Conservation (phyloP, 2,797 vertebrate species). For the Platyrinchus mystaceus region DNA sequence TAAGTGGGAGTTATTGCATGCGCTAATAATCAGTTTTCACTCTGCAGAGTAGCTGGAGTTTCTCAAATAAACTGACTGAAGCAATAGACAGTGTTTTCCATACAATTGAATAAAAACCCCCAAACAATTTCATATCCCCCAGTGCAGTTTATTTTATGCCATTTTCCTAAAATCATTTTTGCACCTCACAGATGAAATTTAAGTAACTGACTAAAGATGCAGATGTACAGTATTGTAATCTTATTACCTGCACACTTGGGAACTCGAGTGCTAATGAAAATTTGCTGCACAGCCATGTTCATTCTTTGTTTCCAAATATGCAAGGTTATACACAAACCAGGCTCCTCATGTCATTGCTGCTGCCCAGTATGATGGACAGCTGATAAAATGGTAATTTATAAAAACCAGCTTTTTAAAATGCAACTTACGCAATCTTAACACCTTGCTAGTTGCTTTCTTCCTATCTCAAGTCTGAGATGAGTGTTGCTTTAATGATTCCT, state of each 20-base stretch:
- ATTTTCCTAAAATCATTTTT: not conserved
- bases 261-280: not conserved
- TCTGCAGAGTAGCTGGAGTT: not conserved
- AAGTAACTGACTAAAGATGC: not conserved
- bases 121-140: not conserved
- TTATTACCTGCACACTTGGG: not conserved
- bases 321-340: not conserved
- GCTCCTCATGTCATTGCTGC: not conserved
- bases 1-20: accelerated
- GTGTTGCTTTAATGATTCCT: not conserved
- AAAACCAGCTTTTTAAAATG: not conserved
- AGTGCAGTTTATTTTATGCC: not conserved
- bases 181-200: not conserved
- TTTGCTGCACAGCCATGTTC: not conserved
- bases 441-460: not conserved
- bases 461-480: not conserved
- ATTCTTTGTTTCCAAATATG: not conserved
- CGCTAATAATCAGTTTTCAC: not conserved
- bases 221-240: not conserved
- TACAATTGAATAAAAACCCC: not conserved
- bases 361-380: not conserved
- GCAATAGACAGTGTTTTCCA: not conserved
- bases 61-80: not conserved
- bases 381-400: not conserved
- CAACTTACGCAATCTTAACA: not conserved